Evolutionary conservation across 2,113 vertebrate species (phyloP), one percentile per base, ranked within the genome.

Genomic region (Phylloscopus whistleri): DNA sequence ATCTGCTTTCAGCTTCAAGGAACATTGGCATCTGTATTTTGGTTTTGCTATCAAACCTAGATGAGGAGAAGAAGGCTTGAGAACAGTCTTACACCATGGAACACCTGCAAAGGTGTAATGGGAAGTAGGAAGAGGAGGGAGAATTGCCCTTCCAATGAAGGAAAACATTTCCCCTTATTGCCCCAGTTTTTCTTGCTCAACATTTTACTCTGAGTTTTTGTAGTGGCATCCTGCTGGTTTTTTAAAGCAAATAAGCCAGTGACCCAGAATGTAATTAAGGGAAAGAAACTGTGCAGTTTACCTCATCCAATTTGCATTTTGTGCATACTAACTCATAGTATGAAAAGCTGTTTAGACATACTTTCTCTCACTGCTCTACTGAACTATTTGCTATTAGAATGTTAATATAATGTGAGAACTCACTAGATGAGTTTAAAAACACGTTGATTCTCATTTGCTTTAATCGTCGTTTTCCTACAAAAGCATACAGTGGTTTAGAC

Each of bases 301-400:
- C 78, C 52, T 90, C 80, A 95, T 79, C 39, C 53, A 41, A 72
- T 92, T 82, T 94, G 82, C 82, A 87, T 90, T 75, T 72, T 85
- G 77, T 83, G 77, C 80, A 92, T 79, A 72, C 52, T 79, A 91
- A 82, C 43, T 77, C 4, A 0, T 19, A 56, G 24, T 16, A 86
- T 49, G 82, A 92, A 83, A 91, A 93, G 59, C 56, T 70, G 51
- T 87, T 95, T 67, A 83, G 67, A 86, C 59, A 37, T 55, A 78
- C 7, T 70, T 93, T 46, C 37, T 70, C 72, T 88, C 20, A 6
- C 55, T 79, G 70, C 41, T 89, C 75, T 74, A 73, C 33, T 74
- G 30, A 70, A 70, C 46, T 91, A 69, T 55, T 93, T 86, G 63
- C 27, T 59, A 88, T 77, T 69, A 95, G 30, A 63, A 55, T 9